Evolutionary conservation across 2,888 invertebrate genomes (phyloP).

Genomic region (Melinaea marsaeus): DNA sequence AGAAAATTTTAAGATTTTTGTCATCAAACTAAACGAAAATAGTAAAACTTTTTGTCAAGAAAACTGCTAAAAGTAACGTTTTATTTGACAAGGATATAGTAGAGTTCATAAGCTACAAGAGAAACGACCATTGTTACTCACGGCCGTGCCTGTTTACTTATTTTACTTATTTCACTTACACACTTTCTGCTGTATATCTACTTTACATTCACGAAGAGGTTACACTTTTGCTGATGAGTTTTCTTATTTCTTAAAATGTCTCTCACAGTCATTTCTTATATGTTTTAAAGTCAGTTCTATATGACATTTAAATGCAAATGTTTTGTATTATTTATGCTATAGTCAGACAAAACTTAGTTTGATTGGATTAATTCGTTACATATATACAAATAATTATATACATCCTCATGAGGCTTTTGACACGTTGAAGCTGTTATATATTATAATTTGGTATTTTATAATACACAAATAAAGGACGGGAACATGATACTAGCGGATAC

Average conservation of each 20-base stretch:
- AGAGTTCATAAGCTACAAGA: conserved; percentile 64
- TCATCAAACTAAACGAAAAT: background rate
- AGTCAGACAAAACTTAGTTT: no score
- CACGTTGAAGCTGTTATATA: no score
- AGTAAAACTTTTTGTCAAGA: conserved; percentile 44
- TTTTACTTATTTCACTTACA: conserved; percentile 39
- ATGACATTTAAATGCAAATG: no score
- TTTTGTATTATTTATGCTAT: no score
- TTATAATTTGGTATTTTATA: no score
- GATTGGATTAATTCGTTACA: no score
- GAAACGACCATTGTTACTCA: conserved; percentile 65
- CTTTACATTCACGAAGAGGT: conserved; percentile 55
- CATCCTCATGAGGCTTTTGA: no score
- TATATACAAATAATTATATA: no score
- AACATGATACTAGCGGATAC: no score
- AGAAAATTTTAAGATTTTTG: background rate
- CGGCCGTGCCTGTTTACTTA: conserved; percentile 54
- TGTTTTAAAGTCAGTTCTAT: background rate
- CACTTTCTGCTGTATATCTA: conserved; percentile 41
- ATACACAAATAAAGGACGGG: no score
- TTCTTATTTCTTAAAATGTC: conserved; percentile 46
- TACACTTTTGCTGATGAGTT: conserved; percentile 49
- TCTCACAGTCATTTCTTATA: conserved; percentile 19
- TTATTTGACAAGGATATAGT: conserved; percentile 66
- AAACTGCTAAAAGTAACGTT: conserved; percentile 58